These are phyloP conservation scores for Lindbergichthys nudifrons DNA, from an alignment of 2,797 vertebrate genomes.

Conservation along the genomic window DNA sequence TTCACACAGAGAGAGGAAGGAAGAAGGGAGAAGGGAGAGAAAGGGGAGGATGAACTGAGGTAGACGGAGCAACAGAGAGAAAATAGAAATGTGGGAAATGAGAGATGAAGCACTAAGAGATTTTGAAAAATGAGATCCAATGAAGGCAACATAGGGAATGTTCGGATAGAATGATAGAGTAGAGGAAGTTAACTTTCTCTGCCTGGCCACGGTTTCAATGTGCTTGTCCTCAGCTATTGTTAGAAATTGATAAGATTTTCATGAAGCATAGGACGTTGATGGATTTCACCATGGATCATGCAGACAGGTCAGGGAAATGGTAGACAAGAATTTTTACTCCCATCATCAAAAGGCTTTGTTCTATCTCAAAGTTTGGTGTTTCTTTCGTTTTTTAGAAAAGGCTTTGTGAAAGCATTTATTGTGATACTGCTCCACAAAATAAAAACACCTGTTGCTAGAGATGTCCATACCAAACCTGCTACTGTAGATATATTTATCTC, in stretches of 20 bases:
- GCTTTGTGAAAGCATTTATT: constrained; percentile 2
- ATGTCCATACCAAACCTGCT: neutral
- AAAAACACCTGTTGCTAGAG: neutral
- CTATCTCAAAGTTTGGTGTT: constrained; percentile 17
- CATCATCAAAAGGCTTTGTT: constrained; percentile 46
- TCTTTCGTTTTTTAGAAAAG: constrained; percentile 21
- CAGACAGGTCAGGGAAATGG: constrained; percentile 70
- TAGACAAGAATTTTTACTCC: constrained; percentile 36
- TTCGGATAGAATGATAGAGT: constrained; percentile 76
- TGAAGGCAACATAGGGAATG: constrained; percentile 66
- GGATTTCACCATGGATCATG: constrained; percentile 78
- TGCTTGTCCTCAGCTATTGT: constrained; percentile 78
- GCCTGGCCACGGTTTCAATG: constrained; percentile 57
- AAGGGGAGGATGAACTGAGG: constrained; percentile 41
- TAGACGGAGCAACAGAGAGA: constrained; percentile 53
- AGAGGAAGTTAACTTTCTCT: constrained; percentile 77
- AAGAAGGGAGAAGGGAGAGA: constrained; percentile 26
- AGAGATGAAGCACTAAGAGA: constrained; percentile 61
- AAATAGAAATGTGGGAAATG: constrained; percentile 76
- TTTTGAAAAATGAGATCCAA: constrained; percentile 79
- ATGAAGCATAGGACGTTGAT: constrained; percentile 82
- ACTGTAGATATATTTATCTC: neutral
- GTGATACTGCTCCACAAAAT: neutral
- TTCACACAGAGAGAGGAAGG: constrained; percentile 63
- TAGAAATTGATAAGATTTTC: constrained; percentile 83